Conservation (phyloP, 2,113 vertebrate genomes). For the Erythrocebus patas region DNA sequence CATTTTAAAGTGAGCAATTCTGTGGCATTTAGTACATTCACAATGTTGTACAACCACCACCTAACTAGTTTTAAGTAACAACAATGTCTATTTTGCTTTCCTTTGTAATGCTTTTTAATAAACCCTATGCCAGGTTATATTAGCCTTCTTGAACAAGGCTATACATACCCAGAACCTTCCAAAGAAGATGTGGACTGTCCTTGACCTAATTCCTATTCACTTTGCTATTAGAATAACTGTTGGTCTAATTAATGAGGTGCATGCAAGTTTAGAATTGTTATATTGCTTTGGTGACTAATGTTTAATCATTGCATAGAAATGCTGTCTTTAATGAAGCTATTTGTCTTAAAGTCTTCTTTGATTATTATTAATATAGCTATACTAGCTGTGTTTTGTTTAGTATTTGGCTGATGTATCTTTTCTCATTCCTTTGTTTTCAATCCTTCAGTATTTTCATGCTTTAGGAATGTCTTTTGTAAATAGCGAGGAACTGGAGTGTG, state of each 20-base stretch:
- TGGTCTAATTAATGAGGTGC: neutral
- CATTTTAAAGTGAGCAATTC: too few relatives aligned
- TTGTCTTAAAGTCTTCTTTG: constrained; percentile 20
- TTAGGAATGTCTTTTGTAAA: neutral
- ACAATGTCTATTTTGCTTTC: too few relatives aligned
- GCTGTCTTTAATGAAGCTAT: neutral
- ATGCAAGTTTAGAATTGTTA: neutral
- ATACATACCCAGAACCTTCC: too few relatives aligned
- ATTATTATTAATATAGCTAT: neutral
- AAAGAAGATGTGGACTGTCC: too few relatives aligned
- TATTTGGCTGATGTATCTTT: neutral
- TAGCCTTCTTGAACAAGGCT: too few relatives aligned
- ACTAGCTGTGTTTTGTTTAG: neutral
- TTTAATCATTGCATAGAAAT: neutral
- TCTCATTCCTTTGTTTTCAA: neutral
- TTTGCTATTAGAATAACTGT: too few relatives aligned
- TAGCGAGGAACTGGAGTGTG: neutral
- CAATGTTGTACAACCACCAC: too few relatives aligned
- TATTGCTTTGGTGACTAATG: neutral
- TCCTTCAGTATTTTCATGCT: neutral
- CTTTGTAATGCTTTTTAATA: too few relatives aligned
- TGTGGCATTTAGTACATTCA: too few relatives aligned
- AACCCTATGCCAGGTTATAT: too few relatives aligned
- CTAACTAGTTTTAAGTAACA: too few relatives aligned
- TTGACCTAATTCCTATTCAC: too few relatives aligned